phyloP scores from a whole-genome alignment of 2,113 vertebrate genomes.

The Xerus inauris region DNA sequence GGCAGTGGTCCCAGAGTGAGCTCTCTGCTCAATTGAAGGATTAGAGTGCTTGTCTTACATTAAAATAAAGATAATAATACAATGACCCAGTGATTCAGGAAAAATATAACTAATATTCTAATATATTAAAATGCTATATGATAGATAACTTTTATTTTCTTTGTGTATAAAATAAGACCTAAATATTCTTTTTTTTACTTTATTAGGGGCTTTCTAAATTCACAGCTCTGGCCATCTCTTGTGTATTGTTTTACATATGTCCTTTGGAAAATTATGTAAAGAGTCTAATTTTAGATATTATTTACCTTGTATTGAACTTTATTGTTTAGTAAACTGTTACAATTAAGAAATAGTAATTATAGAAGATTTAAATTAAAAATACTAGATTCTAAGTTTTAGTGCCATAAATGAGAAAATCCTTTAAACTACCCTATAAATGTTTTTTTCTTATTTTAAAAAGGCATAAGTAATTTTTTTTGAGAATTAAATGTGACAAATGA shows the following conservation, averaged over 20 bases:
- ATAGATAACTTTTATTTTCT: neutral
- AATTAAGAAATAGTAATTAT: neutral
- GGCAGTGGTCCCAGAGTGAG: neutral
- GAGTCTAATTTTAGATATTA: neutral
- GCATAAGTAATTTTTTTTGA: neutral
- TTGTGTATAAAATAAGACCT: neutral
- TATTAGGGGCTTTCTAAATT: neutral
- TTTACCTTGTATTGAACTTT: neutral
- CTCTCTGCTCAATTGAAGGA: neutral
- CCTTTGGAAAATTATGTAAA: neutral
- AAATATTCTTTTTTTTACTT: neutral
- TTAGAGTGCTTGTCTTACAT: neutral
- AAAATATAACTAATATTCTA: neutral
- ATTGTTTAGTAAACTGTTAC: neutral
- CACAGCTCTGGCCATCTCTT: neutral
- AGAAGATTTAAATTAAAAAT: neutral
- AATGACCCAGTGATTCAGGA: neutral
- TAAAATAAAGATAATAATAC: neutral
- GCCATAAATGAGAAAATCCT: neutral
- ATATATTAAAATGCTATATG: neutral
- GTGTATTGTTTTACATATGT: neutral
- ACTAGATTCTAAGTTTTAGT: neutral
- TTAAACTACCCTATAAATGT: neutral
- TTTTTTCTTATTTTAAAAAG: neutral
- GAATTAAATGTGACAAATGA: neutral